A percentile compares a stretch with the other conserved stretches of the same genome.
These are phyloP conservation scores for Sylvicola fuscatus DNA, from an alignment of 2,888 invertebrate genomes.

Conservation along the genomic window DNA sequence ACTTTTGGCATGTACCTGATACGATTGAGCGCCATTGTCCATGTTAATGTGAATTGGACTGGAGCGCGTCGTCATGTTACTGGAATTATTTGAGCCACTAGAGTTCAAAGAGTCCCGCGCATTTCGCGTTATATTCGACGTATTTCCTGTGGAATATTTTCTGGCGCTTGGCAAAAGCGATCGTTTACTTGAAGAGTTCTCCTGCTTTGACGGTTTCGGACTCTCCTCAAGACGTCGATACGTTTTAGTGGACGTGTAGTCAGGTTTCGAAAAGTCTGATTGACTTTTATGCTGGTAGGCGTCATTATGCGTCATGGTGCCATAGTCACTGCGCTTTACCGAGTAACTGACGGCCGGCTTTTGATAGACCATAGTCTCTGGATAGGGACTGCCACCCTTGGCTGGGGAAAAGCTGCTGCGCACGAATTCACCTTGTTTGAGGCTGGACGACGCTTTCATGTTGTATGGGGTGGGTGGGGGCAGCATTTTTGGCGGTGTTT, in stretches of 20 bases:
- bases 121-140: constrained; percentile 6
- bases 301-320: constrained; percentile 5
- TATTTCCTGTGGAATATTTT: constrained; percentile 6
- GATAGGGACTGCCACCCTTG: constrained; percentile 6
- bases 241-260: constrained; percentile 9
- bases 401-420: constrained; percentile 6
- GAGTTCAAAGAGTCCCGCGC: constrained; percentile 10
- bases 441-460: constrained; percentile 8
- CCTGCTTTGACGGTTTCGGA: constrained; percentile 3
- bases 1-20: constrained; percentile 8
- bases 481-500: constrained; percentile 9
- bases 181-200: constrained; percentile 6
- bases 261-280: constrained; percentile 8
- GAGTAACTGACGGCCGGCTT: constrained; percentile 7
- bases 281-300: neutral
- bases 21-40: neutral
- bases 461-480: constrained; percentile 7
- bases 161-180: constrained; percentile 8
- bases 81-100: constrained; percentile 8
- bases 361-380: constrained; percentile 4
- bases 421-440: constrained; percentile 7
- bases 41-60: constrained; percentile 8
- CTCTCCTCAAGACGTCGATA: constrained; percentile 10
- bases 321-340: constrained; percentile 9
- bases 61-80: constrained; percentile 7